Evolutionary conservation across 1,140 invertebrate species (phyloP).

Genomic region (Caenorhabditis latens): DNA sequence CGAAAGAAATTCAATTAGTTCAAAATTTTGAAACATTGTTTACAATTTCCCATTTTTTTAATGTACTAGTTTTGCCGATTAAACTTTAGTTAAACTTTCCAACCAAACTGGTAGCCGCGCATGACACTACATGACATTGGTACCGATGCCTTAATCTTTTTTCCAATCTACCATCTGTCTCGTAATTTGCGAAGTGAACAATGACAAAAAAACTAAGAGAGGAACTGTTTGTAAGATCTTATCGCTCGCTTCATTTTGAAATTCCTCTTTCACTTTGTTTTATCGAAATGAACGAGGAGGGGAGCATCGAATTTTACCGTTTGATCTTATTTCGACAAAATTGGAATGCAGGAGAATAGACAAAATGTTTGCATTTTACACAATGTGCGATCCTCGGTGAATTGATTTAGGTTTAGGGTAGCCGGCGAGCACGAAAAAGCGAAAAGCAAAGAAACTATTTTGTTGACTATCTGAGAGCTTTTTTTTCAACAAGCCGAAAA

Average conservation of each 20-base stretch:
- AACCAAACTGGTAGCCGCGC: conserved; percentile 27
- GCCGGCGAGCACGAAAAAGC: conserved; percentile 47
- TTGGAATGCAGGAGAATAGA: neutral
- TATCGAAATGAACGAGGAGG: neutral
- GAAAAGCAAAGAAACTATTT: conserved; percentile 52
- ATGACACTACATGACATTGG: neutral
- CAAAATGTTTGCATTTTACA: conserved; percentile 48
- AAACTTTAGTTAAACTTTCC: neutral
- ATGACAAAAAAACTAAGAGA: neutral
- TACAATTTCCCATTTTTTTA: neutral
- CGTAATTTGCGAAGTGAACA: neutral
- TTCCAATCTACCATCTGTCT: conserved; percentile 37
- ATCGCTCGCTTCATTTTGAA: neutral
- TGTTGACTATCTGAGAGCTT: conserved; percentile 34
- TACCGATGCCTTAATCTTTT: neutral
- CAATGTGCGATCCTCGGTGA: conserved; percentile 36
- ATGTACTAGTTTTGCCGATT: neutral
- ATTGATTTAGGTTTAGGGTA: conserved; percentile 46
- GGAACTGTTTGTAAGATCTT: conserved; percentile 9
- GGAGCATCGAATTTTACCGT: neutral
- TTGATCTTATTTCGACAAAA: neutral
- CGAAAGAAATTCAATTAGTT: no score
- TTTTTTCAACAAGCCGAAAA: conserved; percentile 46
- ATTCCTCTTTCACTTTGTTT: neutral
- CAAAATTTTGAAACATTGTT: neutral